Base-by-base conservation (phyloP, 2,888 invertebrate genomes). In the Phengaris alcon region DNA sequence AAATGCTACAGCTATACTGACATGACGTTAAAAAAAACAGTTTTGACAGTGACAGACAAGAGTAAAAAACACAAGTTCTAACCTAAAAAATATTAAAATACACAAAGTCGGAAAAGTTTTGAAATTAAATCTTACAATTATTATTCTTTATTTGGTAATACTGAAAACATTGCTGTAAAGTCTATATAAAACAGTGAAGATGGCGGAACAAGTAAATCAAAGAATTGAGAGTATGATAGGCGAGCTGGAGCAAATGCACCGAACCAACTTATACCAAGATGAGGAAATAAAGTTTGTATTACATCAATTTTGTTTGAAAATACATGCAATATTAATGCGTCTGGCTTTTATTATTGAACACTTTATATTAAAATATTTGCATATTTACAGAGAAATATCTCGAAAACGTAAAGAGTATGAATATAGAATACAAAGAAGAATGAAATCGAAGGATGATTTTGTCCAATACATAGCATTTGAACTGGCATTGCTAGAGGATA, bases 131-230 rank as follows among this genome's bases (percentile, higher is more conserved):
- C 10, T 59, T 10, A 35, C 35, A 35, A 35, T 7, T 59, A 22
- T 9, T 22, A 22, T 22, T 22, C 22, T 57, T 57, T 15, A 57
- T n/a, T 57, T 8, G n/a, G 57, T 57, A 8, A 57, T 8, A 15
- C 57, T 15, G 57, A 22, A 9, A 59, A 59, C 3, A 22, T 57
- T 59, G 35, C 35, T 22, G 59, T 59, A 22, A 59, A 59, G 10
- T 22, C 2, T 59, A 2, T 73, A 74, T 59, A 75, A 74, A 77
- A 76, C 4, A 44, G 10, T 35, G 54, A 80, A 84, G 83, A 97
- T 98, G 97, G 96, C 97, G 13, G 98, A 98, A 90, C 95, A 95
- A 88, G 97, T 97, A 2, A 96, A 97, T 84, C 95, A 95, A 85
- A 95, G 95, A 85, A 94, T 96, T 81, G 97, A 98, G 92, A 95